Conservation (phyloP, 2,888 invertebrate species). For the Acanthosepion esculentum region DNA sequence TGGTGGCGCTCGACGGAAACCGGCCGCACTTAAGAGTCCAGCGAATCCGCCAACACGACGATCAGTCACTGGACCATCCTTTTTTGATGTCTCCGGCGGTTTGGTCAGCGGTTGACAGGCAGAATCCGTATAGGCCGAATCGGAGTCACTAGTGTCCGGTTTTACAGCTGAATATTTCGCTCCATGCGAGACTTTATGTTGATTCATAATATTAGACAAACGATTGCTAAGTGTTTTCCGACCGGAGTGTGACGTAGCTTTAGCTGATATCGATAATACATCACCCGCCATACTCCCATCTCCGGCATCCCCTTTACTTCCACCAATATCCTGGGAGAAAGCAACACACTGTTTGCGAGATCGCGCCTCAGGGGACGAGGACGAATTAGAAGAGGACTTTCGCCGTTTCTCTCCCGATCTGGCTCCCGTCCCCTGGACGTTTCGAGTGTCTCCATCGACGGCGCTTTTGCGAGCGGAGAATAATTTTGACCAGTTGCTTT, state of each 20-base stretch:
- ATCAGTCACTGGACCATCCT: not conserved
- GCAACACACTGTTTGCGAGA: not conserved
- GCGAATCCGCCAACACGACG: not conserved
- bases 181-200: conserved; percentile 23
- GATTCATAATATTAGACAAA: not conserved
- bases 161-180: conserved; percentile 23
- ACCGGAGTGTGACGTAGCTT: not conserved
- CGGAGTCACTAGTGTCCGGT: conserved; percentile 42
- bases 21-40: not conserved
- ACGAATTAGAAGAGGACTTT: not conserved
- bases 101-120: not conserved
- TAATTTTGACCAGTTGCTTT: not conserved
- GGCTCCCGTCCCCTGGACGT: not conserved
- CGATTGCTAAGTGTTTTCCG: conserved; percentile 4
- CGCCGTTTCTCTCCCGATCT: not conserved
- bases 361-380: not conserved
- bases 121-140: not conserved
- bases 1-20: not conserved
- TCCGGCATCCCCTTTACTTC: not conserved
- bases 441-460: not conserved
- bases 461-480: not conserved
- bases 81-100: not conserved
- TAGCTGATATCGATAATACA: not conserved
- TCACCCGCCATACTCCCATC: not conserved
- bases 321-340: not conserved